These are phyloP conservation scores for Cactoblastis cactorum DNA, from an alignment of 2,888 invertebrate genomes.

Conservation along the genomic window DNA sequence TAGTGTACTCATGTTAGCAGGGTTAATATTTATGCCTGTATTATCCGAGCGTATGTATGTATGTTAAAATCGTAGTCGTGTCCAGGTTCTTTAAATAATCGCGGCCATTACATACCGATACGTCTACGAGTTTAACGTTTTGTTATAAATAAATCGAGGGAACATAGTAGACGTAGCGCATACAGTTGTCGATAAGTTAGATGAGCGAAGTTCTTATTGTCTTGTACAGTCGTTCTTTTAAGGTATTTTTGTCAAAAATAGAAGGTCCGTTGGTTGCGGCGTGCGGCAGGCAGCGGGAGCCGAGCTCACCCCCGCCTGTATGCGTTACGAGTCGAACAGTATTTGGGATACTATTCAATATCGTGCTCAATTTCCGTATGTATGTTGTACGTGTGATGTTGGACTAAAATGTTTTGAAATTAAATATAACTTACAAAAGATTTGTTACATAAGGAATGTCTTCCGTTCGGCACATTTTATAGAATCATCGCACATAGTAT, in stretches of 20 bases:
- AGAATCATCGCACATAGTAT: conserved; percentile 70
- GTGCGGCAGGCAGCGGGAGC: not conserved
- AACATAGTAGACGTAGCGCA: conserved; percentile 42
- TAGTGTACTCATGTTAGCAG: conserved; percentile 53
- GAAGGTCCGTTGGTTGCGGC: not conserved
- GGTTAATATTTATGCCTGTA: conserved; percentile 43
- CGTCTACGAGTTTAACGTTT: conserved; percentile 40
- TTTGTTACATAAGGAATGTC: conserved; percentile 91
- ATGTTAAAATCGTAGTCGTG: conserved; percentile 41
- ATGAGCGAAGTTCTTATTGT: conserved; percentile 25
- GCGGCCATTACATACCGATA: conserved; percentile 26
- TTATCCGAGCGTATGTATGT: conserved; percentile 28
- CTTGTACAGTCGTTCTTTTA: conserved; percentile 22
- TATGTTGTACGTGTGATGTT: conserved; percentile 72
- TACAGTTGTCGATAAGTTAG: conserved; percentile 30
- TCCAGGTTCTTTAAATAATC: conserved; percentile 22
- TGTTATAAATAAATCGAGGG: conserved; percentile 26
- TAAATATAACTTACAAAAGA: conserved; percentile 84
- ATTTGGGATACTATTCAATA: conserved; percentile 60
- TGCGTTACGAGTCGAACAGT: conserved; percentile 47
- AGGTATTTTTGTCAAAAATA: not conserved
- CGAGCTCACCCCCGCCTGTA: conserved; percentile 19
- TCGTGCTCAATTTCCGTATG: conserved; percentile 76
- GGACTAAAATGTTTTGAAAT: conserved; percentile 62
- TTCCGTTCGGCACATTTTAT: conserved; percentile 78